phyloP scores from a whole-genome alignment of 2,797 vertebrate genomes.

The Siniperca undulata region DNA sequence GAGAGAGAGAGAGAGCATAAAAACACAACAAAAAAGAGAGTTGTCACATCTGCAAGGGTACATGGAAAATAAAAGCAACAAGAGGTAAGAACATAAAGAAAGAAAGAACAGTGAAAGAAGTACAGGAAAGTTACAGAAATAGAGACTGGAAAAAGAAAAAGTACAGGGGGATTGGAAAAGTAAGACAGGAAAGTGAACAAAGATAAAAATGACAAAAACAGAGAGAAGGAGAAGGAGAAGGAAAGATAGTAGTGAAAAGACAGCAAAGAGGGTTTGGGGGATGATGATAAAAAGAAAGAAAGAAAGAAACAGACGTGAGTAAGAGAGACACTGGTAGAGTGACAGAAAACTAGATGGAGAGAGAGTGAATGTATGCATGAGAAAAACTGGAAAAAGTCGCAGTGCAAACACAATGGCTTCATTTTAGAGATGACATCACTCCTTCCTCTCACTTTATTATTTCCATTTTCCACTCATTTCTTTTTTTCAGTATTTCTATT shows the following conservation, averaged over 20 bases:
- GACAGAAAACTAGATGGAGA: not conserved
- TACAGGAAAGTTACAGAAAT: not conserved
- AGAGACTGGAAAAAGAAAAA: not conserved
- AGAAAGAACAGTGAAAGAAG: not conserved
- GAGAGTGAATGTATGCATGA: not conserved
- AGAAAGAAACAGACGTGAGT: not conserved
- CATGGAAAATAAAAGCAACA: conserved; percentile 3
- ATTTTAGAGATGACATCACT: conserved; percentile 50
- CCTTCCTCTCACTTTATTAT: conserved; percentile 39
- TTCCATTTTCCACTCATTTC: conserved; percentile 24
- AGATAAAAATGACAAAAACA: not conserved
- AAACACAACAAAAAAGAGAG: not conserved
- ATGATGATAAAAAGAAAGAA: not conserved
- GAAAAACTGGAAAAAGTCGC: conserved; percentile 7
- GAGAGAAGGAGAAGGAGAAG: not conserved
- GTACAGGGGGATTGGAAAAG: not conserved
- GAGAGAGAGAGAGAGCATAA: not conserved
- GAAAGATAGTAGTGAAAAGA: not conserved
- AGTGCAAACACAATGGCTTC: conserved; percentile 48
- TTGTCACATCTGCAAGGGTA: conserved; percentile 7
- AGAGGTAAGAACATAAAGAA: not conserved
- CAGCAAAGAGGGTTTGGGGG: not conserved
- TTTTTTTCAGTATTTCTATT: conserved; percentile 14
- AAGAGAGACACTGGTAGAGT: not conserved
- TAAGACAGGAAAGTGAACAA: not conserved